These are phyloP conservation scores for Brachirus orientalis DNA, from an alignment of 2,113 vertebrate genomes.

Conservation along the genomic window DNA sequence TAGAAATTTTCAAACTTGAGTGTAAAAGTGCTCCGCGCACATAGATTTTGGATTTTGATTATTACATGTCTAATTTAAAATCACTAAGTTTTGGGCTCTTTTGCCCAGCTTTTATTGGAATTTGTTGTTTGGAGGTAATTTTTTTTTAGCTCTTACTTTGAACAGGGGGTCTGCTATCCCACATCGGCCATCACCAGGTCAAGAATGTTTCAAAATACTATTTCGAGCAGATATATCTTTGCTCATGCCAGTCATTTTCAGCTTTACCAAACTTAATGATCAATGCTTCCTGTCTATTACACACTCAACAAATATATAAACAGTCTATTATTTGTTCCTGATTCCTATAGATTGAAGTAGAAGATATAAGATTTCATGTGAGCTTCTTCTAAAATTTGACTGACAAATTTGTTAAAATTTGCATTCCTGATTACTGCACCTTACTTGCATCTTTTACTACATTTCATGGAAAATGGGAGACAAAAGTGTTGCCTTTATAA, in stretches of 20 bases:
- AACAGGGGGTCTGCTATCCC: neutral
- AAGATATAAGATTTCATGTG: too few relatives aligned
- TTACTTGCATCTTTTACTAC: too few relatives aligned
- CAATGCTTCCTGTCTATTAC: neutral
- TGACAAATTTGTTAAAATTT: neutral
- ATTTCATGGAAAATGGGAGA: too few relatives aligned
- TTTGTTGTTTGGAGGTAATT: too few relatives aligned
- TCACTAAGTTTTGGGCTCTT: neutral
- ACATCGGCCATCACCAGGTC: conserved; percentile 5
- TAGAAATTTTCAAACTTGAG: too few relatives aligned
- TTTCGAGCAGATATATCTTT: neutral
- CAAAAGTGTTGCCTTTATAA: too few relatives aligned
- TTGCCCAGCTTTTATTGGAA: too few relatives aligned
- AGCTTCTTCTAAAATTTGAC: too few relatives aligned
- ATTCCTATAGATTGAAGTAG: too few relatives aligned
- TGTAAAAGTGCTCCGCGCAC: too few relatives aligned
- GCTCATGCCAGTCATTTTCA: neutral
- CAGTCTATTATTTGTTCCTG: too few relatives aligned
- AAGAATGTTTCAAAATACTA: conserved; percentile 17
- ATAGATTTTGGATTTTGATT: neutral
- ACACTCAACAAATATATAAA: neutral
- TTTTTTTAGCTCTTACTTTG: conserved; percentile 10
- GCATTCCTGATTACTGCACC: too few relatives aligned
- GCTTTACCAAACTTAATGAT: conserved; percentile 15
- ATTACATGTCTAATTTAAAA: neutral